These are phyloP conservation scores for Ptiloglossa arizonensis DNA, from an alignment of 1,140 invertebrate species.

Conservation along the genomic window DNA sequence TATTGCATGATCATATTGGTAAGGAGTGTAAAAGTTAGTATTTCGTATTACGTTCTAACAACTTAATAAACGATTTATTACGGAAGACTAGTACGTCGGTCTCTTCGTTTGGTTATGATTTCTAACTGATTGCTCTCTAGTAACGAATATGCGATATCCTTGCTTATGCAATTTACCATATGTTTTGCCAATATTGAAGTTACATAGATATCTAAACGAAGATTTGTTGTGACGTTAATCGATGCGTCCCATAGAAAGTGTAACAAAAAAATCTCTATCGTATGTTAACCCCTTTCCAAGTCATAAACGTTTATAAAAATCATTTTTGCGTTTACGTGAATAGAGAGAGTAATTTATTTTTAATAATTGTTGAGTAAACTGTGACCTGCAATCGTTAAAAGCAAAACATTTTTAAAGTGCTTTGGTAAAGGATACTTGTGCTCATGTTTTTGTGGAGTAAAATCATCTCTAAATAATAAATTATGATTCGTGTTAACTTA, in stretches of 20 bases:
- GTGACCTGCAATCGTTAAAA: neutral
- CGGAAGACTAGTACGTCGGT: neutral
- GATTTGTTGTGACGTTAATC: constrained; percentile 1
- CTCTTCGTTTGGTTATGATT: neutral
- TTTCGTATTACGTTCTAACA: neutral
- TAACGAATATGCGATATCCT: neutral
- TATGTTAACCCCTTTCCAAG: neutral
- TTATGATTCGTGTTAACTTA: neutral
- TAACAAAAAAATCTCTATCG: neutral
- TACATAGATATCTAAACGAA: neutral
- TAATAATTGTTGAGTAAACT: neutral
- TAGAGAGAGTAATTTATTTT: neutral
- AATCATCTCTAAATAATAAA: constrained; percentile 1
- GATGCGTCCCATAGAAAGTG: neutral
- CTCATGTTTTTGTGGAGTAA: neutral
- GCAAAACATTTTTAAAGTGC: neutral
- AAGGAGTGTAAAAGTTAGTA: neutral
- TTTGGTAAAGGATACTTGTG: neutral
- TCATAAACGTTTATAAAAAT: neutral
- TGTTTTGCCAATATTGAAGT: neutral
- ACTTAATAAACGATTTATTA: neutral
- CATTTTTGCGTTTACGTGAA: neutral
- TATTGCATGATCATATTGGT: neutral
- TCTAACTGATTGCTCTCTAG: neutral
- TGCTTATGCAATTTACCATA: neutral